Evolutionary conservation across 2,888 invertebrate genomes (phyloP), one percentile per base, ranked within the genome.

Genomic region (Meteorus colon): DNA sequence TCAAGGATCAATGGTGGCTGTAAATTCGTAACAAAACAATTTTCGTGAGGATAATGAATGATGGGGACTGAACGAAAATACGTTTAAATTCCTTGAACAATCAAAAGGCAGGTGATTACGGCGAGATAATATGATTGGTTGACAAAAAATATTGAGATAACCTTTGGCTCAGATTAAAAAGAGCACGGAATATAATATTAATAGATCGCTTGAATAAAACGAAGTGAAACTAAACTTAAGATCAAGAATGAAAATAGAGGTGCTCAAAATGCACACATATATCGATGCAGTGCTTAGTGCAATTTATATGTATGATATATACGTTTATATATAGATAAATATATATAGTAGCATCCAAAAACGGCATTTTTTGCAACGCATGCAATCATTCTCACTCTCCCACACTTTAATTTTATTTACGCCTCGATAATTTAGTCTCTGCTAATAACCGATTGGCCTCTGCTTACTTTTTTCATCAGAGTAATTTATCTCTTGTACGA

Each of bases 341-440:
- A 86, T 86, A 86, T 85, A 85, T 87, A 89, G 86, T 89, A 86
- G 89, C 89, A 89, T 89, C 86, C 88, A 89, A 89, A 88, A 89
- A 89, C 84, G 88, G 84, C 84, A 86, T 84, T 85, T 86, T 87
- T 88, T 88, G 89, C 88, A 89, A 87, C 84, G 87, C 89, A 89
- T 89, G 89, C 89, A 88, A 81, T 86, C 89, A 89, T 89, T 89
- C 89, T 89, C 89, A 89, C 89, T 89, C 89, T 89, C 89, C 89
- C 89, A 89, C 87, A 88, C 89, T 86, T 81, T 81, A 81, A 77
- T 82, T 75, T 77, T 81, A 77, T 76, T 74, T 77, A 73, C 59
- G 71, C 48, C 45, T 62, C 29, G 37, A 31, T 69, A 48, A 76
- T 78, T 73, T 76, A 68, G 75, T 78, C 76, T 68, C 31, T 62